Conservation (phyloP, 1,140 invertebrate species). For the Brachionus manjavacas region DNA sequence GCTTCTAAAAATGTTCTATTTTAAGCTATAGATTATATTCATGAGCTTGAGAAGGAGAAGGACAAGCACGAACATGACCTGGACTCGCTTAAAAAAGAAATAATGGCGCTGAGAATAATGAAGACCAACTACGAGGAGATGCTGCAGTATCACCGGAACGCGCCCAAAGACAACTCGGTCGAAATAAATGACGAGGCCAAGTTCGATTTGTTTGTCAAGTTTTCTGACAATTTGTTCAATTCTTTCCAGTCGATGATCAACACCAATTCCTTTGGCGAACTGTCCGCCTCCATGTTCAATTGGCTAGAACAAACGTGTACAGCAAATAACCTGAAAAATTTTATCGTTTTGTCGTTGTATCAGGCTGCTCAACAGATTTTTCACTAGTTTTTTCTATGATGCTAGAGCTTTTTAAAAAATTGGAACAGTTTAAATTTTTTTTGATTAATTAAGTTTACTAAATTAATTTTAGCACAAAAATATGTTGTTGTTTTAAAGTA, state of each 20-base stretch:
- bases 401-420: not conserved
- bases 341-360: constrained; percentile 28
- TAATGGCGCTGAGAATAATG: constrained; percentile 36
- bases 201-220: constrained; percentile 41
- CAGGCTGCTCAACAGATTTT: constrained; percentile 30
- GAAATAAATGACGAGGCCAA: constrained; percentile 35
- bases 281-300: constrained; percentile 36
- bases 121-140: constrained; percentile 38
- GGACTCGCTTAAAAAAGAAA: constrained; percentile 32
- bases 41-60: constrained; percentile 36
- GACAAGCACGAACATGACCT: constrained; percentile 31
- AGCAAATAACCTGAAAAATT: constrained; percentile 35
- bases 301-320: constrained; percentile 34
- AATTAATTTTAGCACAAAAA: not conserved
- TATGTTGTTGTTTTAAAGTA: not conserved
- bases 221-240: constrained; percentile 40
- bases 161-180: constrained; percentile 34
- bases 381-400: not conserved
- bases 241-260: constrained; percentile 37
- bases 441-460: not conserved
- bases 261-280: constrained; percentile 22
- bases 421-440: not conserved
- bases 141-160: constrained; percentile 26
- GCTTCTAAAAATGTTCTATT: not conserved
- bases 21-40: constrained; percentile 42